Evolutionary conservation across 1,140 invertebrate genomes (phyloP), one percentile per base, ranked within the genome.

Genomic region (Coenobita brevimanus): DNA sequence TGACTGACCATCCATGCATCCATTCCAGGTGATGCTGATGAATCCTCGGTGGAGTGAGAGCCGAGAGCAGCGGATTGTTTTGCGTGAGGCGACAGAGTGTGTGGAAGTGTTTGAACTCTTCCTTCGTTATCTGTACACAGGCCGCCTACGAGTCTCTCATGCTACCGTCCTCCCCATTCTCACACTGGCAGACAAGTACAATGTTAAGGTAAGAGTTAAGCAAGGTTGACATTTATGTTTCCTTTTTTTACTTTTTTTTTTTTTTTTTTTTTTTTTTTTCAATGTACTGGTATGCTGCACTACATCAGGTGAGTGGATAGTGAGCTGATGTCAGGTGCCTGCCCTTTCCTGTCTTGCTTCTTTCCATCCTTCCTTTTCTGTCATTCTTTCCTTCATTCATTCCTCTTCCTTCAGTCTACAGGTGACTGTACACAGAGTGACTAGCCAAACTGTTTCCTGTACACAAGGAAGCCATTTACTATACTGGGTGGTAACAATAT

Each of bases 1-100:
- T n/a, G n/a, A n/a, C n/a, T n/a, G n/a, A n/a, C n/a, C n/a, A n/a
- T n/a, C n/a, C n/a, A n/a, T n/a, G n/a, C n/a, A n/a, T n/a, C n/a
- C n/a, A n/a, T n/a, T n/a, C n/a, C 82, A 97, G 95, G 96, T 98
- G 4, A 99, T 99, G 98, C 93, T 99, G 57, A 98, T 98, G 96
- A 97, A 97, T 92, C 95, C 97, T 0, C 96, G 97, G 92, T 98
- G 97, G 97, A 96, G 94, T 79, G 97, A 98, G 92, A 97, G 96
- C 91, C 94, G 96, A 89, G 96, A 97, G 93, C 96, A 95, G 91
- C 94, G 95, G 30, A 96, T 99, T 86, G 95, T 96, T 46, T 93
- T 98, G 1, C 95, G 97, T 91, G 98, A 99, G 93, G 96, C 97
- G 30, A 95, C 96, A 3, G 95, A 95, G 82, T 98, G 97, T 92